Conservation (phyloP, 2,888 invertebrate species). For the Andrena hattorfiana region DNA sequence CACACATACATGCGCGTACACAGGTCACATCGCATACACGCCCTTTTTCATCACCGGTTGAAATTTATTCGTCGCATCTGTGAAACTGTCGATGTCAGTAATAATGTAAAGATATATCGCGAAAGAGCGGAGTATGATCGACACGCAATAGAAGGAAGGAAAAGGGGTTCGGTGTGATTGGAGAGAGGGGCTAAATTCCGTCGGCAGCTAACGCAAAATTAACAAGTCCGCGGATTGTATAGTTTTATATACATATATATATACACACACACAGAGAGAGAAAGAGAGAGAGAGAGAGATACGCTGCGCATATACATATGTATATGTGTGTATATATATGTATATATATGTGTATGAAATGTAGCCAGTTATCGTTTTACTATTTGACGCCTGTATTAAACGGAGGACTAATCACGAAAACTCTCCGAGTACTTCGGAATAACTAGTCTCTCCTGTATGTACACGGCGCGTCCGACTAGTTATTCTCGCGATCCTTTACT, state of each 20-base stretch:
- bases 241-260: constrained; percentile 72
- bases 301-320: constrained; percentile 64
- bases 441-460: constrained; percentile 27
- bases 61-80: constrained; percentile 38
- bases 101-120: constrained; percentile 44
- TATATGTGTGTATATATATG: constrained; percentile 75
- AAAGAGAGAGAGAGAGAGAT: too few relatives aligned
- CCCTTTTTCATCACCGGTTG: constrained; percentile 40
- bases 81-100: constrained; percentile 43
- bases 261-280: constrained; percentile 17
- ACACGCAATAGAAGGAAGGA: constrained; percentile 26
- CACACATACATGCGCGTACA: background rate
- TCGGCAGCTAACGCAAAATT: constrained; percentile 76
- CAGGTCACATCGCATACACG: constrained; percentile 31
- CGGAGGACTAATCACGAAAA: constrained; percentile 52
- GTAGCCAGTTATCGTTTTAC: constrained; percentile 79
- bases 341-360: constrained; percentile 74
- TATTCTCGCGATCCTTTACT: constrained; percentile 42
- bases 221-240: constrained; percentile 77
- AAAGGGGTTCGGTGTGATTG: constrained; percentile 1
- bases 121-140: constrained; percentile 55
- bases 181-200: constrained; percentile 63
- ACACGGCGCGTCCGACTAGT: background rate
- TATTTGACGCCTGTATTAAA: constrained; percentile 72
- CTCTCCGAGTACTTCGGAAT: constrained; percentile 11